Percentiles rank a stretch among this genome's conserved stretches.
Conservation (phyloP, 2,113 vertebrate genomes). For the Anoura caudifer region DNA sequence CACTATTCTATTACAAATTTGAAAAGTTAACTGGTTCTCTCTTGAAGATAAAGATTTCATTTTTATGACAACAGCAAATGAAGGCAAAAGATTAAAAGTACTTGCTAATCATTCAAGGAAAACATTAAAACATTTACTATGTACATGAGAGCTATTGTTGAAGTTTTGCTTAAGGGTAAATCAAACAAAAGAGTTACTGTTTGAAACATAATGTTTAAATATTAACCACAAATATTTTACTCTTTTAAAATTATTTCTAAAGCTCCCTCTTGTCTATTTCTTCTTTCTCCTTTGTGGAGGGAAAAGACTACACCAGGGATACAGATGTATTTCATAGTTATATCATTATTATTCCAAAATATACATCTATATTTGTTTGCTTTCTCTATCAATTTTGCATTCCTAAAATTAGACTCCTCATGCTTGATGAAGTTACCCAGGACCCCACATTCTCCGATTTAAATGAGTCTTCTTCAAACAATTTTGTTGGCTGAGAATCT, state of each 20-base stretch:
- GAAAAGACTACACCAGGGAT: neutral
- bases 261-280: neutral
- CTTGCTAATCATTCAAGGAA: conserved; percentile 17
- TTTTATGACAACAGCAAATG: neutral
- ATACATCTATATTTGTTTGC: neutral
- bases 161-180: conserved; percentile 40
- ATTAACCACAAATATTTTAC: conserved; percentile 44
- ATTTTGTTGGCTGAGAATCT: neutral
- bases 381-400: neutral
- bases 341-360: neutral
- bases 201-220: conserved; percentile 25
- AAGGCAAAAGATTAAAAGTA: conserved; percentile 1
- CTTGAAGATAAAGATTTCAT: neutral
- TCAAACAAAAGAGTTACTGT: conserved; percentile 23
- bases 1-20: neutral
- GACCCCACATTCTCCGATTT: neutral
- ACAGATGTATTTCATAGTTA: neutral
- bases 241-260: conserved; percentile 32
- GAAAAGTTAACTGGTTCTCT: neutral
- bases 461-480: conserved; percentile 19
- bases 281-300: neutral
- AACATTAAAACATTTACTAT: neutral
- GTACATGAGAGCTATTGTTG: neutral
- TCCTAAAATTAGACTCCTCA: neutral
- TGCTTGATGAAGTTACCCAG: neutral